Evolutionary conservation across 1,140 invertebrate genomes (phyloP).

Genomic region (Steinernema khuongi): DNA sequence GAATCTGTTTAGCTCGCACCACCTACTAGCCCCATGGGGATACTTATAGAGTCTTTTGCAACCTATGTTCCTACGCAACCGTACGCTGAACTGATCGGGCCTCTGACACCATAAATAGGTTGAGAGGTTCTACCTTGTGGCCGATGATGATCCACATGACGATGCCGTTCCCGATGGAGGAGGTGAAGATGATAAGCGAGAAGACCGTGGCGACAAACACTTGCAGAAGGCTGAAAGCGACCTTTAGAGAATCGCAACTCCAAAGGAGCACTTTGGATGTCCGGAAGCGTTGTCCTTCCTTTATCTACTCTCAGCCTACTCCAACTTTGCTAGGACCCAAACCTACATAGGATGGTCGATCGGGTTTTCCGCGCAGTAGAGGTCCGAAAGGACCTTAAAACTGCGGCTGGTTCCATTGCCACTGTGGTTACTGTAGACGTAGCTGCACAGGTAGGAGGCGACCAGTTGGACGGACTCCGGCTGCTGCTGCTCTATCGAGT

Average conservation of each 20-base stretch:
- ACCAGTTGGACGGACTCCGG: not conserved
- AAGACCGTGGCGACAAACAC: conserved; percentile 30
- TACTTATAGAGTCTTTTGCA: too few species aligned
- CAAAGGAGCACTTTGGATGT: too few species aligned
- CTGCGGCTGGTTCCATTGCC: not conserved
- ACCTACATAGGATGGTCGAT: not conserved
- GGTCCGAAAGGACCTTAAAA: not conserved
- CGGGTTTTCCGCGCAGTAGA: not conserved
- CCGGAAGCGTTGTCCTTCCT: too few species aligned
- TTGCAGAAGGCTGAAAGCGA: conserved; percentile 33
- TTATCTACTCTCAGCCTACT: not conserved
- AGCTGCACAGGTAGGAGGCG: not conserved
- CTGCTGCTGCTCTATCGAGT: not conserved
- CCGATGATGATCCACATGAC: conserved; percentile 45
- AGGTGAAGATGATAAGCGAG: conserved; percentile 26
- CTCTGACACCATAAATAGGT: too few species aligned
- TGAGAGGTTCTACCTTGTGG: conserved; percentile 36
- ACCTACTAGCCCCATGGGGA: too few species aligned
- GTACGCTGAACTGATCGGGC: too few species aligned
- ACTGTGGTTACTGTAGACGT: not conserved
- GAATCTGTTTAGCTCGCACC: too few species aligned
- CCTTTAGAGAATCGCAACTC: too few species aligned
- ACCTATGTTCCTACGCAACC: too few species aligned
- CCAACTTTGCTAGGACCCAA: not conserved
- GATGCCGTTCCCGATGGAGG: conserved; percentile 35